phyloP scores from a whole-genome alignment of 2,113 vertebrate species.

The Mus pahari region DNA sequence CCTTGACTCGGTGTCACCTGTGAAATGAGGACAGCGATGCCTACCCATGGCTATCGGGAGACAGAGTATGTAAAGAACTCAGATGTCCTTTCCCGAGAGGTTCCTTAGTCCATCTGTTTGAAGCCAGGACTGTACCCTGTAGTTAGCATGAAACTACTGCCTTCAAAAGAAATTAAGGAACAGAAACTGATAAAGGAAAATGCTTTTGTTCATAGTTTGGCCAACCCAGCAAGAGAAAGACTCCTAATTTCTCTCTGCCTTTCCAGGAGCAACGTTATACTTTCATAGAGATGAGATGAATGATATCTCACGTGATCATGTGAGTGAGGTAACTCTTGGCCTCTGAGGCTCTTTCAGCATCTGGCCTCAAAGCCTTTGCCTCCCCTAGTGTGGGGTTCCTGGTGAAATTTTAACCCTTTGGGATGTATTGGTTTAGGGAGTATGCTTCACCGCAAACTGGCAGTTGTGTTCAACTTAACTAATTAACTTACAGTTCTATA shows the following conservation, averaged over 20 bases:
- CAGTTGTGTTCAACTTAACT: neutral
- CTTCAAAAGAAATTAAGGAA: neutral
- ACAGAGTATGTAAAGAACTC: neutral
- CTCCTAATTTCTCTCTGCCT: neutral
- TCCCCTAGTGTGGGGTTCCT: neutral
- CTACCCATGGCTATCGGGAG: neutral
- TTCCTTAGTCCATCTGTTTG: neutral
- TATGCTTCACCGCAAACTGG: neutral
- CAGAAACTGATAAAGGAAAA: neutral
- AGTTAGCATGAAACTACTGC: neutral
- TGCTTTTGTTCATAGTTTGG: neutral
- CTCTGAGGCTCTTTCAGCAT: neutral
- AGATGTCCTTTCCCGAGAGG: neutral
- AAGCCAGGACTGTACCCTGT: neutral
- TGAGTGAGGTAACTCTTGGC: neutral
- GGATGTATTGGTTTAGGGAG: neutral
- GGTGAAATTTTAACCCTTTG: neutral
- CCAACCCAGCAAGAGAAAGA: neutral
- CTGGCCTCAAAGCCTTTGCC: neutral
- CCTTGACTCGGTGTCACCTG: neutral
- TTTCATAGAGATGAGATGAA: neutral
- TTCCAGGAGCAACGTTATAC: neutral
- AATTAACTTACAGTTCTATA: slow-evolving; percentile 22
- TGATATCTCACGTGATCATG: neutral
- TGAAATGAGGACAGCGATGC: neutral